These are phyloP conservation scores for Acinonyx jubatus DNA, from an alignment of 2,113 vertebrate species.

Conservation along the genomic window DNA sequence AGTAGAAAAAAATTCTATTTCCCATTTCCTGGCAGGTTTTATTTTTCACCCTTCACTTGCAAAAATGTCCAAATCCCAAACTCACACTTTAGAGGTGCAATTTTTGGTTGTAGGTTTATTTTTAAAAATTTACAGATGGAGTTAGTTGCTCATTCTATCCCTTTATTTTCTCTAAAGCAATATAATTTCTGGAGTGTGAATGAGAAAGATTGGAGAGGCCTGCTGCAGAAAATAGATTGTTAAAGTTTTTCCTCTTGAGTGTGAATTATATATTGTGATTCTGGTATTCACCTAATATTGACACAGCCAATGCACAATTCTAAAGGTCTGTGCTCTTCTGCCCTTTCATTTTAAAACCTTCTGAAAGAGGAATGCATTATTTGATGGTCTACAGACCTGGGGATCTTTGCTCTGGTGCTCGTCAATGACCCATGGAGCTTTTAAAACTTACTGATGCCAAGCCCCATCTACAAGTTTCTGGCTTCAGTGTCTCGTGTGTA, in stretches of 20 bases:
- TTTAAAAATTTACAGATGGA: conserved; percentile 41
- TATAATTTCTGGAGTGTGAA: conserved; percentile 36
- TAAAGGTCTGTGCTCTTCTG: neutral
- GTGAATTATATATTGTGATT: neutral
- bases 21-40: conserved; percentile 50
- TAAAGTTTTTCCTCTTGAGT: neutral
- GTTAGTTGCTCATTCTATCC: neutral
- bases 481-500: neutral
- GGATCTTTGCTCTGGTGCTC: neutral
- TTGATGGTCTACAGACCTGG: neutral
- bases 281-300: neutral
- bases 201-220: neutral
- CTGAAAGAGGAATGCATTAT: neutral
- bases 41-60: conserved; percentile 46
- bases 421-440: neutral
- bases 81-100: conserved; percentile 15
- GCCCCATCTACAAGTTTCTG: neutral
- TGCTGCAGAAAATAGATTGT: neutral
- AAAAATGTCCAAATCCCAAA: conserved; percentile 36
- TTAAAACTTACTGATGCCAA: neutral
- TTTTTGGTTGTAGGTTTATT: conserved; percentile 49
- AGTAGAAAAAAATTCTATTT: conserved; percentile 51
- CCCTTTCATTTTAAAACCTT: neutral
- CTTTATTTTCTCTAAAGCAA: conserved; percentile 18
- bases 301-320: neutral